Evolutionary conservation across 2,888 invertebrate genomes (phyloP).

Genomic region (Achlya flavicornis): DNA sequence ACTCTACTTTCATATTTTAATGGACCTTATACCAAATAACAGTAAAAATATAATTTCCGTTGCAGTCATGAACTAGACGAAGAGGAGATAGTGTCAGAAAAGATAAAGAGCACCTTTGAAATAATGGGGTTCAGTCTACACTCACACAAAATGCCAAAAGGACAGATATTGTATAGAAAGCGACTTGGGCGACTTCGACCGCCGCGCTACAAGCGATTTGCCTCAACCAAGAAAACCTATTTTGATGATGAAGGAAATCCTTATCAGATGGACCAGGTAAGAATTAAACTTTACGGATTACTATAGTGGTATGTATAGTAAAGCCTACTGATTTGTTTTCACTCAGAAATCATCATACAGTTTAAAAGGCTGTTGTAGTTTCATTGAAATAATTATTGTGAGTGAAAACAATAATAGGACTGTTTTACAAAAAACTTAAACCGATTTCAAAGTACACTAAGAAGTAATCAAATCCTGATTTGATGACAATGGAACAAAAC

Average conservation of each 20-base stretch:
- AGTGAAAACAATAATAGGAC: too few species aligned
- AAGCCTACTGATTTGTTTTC: too few species aligned
- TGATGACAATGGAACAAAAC: too few species aligned
- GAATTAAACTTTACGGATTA: neutral
- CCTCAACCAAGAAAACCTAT: constrained; percentile 81
- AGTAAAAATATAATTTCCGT: constrained; percentile 25
- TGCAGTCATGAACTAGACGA: constrained; percentile 82
- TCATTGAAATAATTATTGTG: too few species aligned
- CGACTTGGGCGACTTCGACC: constrained; percentile 83
- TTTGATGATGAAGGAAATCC: constrained; percentile 88
- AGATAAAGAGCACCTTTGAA: constrained; percentile 86
- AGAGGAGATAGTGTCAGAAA: constrained; percentile 78
- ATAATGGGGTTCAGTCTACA: constrained; percentile 84
- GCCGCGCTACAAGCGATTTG: constrained; percentile 64
- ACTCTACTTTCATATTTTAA: too few species aligned
- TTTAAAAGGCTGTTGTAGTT: too few species aligned
- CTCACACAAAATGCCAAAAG: constrained; percentile 67
- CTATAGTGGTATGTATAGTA: too few species aligned
- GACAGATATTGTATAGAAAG: constrained; percentile 86
- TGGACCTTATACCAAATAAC: too few species aligned
- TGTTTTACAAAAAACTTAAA: too few species aligned
- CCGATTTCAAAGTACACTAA: too few species aligned
- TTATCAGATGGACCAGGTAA: constrained; percentile 62
- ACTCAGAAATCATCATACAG: too few species aligned
- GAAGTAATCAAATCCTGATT: too few species aligned